Evolutionary conservation across 2,888 invertebrate species (phyloP).

Genomic region (Ligdia adustata): DNA sequence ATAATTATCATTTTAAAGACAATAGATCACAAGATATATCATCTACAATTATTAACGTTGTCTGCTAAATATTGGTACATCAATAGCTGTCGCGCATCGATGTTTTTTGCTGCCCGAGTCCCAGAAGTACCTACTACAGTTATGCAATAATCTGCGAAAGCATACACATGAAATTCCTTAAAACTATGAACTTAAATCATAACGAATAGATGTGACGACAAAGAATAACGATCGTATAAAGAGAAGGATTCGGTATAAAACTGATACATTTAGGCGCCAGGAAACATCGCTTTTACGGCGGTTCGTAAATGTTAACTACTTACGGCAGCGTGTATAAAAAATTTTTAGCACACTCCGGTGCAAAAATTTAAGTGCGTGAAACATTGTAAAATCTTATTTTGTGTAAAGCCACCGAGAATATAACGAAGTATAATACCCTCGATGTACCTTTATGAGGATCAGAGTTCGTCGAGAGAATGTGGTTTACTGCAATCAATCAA

Average conservation of each 20-base stretch:
- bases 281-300: slow-evolving; percentile 55
- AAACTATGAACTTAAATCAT: slow-evolving; percentile 13
- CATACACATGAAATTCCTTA: no score
- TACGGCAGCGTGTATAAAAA: slow-evolving; percentile 51
- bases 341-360: slow-evolving; percentile 50
- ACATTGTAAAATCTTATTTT: slow-evolving; percentile 66
- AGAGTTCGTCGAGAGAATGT: slow-evolving; percentile 37
- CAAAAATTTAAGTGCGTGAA: slow-evolving; percentile 47
- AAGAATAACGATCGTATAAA: slow-evolving; percentile 35
- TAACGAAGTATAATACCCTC: slow-evolving; percentile 36
- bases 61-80: no score
- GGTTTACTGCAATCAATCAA: slow-evolving; percentile 58
- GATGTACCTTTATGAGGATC: slow-evolving; percentile 50
- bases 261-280: slow-evolving; percentile 43
- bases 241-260: slow-evolving; percentile 39
- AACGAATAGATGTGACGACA: slow-evolving; percentile 23
- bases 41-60: no score
- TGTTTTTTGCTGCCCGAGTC: no score
- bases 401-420: slow-evolving; percentile 41
- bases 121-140: no score
- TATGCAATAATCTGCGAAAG: no score
- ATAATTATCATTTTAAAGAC: no score
- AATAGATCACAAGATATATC: no score
- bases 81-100: no score
- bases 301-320: slow-evolving; percentile 55